Base-by-base conservation (phyloP, 2,113 vertebrate genomes). In the Corydoras maculifer region DNA sequence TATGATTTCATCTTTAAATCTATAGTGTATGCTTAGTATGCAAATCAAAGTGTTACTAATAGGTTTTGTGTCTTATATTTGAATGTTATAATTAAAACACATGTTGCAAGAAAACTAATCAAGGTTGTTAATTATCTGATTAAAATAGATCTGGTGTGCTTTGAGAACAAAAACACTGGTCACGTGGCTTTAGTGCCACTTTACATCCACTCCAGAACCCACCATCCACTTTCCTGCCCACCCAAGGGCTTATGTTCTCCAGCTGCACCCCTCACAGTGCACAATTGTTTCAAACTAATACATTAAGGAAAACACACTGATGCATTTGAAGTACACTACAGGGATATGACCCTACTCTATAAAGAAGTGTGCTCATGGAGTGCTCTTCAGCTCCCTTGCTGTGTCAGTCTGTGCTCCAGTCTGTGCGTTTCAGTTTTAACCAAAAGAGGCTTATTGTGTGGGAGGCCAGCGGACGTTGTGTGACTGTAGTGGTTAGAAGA, bases 161-260 rank as follows among this genome's bases (percentile, higher is more conserved):
- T 70, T 81, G 74, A 75, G 79, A 72, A 73, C 58, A 65, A 68
- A 66, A 58, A 65, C 65, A 60, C 49, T 29, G 66, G 49, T 13
- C 72, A 65, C 66, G 43, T 67, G 57, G 55, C 57, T 68, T 64
- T 2, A 70, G 60, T 73, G 69, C 72, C 55, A 61, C 84, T 84
- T 73, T 61, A 71, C 77, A 15, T 81, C 83, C 84, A 82, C 86
- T 81, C 74, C 62, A 69, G 75, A 75, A 64, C 63, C 29, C 12
- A 60, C 72, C 67, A 80, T 87, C 81, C 55, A 80, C 84, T 83
- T 70, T 58, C 62, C 75, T 14, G 18, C 75, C 80, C 54, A 69
- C 68, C 58, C 72, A 80, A 84, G 75, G 80, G 81, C 70, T 43
- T 68, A 51, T 75, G 73, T 70, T 72, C 67, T 77, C 58, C 73